These are phyloP conservation scores for Furcula furcula DNA, from an alignment of 2,888 invertebrate species.

Conservation along the genomic window DNA sequence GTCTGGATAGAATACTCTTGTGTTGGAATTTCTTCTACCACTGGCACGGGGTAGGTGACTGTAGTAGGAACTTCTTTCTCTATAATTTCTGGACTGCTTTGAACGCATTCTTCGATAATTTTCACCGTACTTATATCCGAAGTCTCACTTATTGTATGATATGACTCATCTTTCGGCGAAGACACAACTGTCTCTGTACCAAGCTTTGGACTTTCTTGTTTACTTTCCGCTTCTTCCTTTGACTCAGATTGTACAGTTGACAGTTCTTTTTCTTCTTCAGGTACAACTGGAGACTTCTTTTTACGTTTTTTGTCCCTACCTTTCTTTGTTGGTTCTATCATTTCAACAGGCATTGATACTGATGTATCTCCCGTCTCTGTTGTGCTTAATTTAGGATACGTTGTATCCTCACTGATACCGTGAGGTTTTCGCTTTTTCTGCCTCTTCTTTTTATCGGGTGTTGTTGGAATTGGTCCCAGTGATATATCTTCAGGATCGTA, in stretches of 20 bases:
- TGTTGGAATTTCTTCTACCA: slow-evolving; percentile 81
- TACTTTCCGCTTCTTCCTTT: slow-evolving; percentile 24
- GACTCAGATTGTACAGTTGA: slow-evolving; percentile 31
- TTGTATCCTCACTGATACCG: slow-evolving; percentile 63
- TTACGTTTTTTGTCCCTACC: slow-evolving; percentile 72
- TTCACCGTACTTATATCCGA: slow-evolving; percentile 83
- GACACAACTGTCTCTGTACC: slow-evolving; percentile 73
- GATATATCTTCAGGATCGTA: slow-evolving; percentile 88
- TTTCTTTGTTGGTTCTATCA: slow-evolving; percentile 47
- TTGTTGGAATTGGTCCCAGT: slow-evolving; percentile 45
- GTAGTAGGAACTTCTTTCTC: slow-evolving; percentile 76
- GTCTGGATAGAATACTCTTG: slow-evolving; percentile 82
- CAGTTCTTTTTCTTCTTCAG: slow-evolving; percentile 6
- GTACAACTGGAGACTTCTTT: slow-evolving; percentile 66
- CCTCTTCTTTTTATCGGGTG: slow-evolving; percentile 73
- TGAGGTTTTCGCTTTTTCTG: slow-evolving; percentile 66
- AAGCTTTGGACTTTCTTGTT: slow-evolving; percentile 67
- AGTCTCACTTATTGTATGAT: slow-evolving; percentile 80
- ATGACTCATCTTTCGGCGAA: slow-evolving; percentile 82
- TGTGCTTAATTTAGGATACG: slow-evolving; percentile 61
- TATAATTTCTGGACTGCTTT: slow-evolving; percentile 72
- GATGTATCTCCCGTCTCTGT: slow-evolving; percentile 64
- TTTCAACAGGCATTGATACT: slow-evolving; percentile 49
- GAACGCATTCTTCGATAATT: slow-evolving; percentile 84
- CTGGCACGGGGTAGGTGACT: slow-evolving; percentile 80